Conservation (phyloP, 92 coral and sea anemone genomes). For the Palythoa caribaeorum region DNA sequence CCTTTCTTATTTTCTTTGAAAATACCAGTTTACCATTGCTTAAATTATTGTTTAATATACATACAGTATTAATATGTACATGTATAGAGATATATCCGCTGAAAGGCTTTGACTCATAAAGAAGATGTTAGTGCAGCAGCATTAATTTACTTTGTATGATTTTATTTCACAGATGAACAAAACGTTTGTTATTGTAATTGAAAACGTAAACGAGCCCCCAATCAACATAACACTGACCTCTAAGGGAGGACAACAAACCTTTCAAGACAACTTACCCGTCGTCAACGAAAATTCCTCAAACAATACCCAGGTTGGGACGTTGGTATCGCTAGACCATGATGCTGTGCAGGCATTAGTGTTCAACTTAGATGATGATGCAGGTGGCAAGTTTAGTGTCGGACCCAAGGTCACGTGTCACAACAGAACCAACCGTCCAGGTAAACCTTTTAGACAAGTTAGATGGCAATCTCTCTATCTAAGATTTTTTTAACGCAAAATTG, state of each 20-base stretch:
- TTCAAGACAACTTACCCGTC: conserved; percentile 72
- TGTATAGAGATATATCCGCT: too few relatives aligned
- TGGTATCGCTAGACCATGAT: conserved; percentile 89
- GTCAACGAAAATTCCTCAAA: conserved; percentile 83
- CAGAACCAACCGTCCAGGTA: conserved; percentile 68
- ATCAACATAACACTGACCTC: conserved; percentile 81
- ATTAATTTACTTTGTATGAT: neutral
- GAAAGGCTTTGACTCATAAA: neutral
- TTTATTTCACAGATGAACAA: conserved; percentile 70
- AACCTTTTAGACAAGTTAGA: neutral
- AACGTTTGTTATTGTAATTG: conserved; percentile 79
- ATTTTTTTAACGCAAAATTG: too few relatives aligned
- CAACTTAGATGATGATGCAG: conserved; percentile 75
- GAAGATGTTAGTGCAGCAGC: neutral
- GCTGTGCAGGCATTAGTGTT: conserved; percentile 80
- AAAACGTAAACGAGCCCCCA: conserved; percentile 92
- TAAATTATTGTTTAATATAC: too few relatives aligned
- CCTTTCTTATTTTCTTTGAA: too few relatives aligned
- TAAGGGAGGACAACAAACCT: conserved; percentile 82
- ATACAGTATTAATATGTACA: too few relatives aligned
- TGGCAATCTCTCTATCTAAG: too few relatives aligned
- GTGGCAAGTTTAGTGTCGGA: conserved; percentile 74
- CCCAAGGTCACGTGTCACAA: conserved; percentile 74
- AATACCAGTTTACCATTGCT: too few relatives aligned
- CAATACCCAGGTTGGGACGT: conserved; percentile 82